phyloP scores from a whole-genome alignment of 2,888 invertebrate species.

The Orthosia incerta region DNA sequence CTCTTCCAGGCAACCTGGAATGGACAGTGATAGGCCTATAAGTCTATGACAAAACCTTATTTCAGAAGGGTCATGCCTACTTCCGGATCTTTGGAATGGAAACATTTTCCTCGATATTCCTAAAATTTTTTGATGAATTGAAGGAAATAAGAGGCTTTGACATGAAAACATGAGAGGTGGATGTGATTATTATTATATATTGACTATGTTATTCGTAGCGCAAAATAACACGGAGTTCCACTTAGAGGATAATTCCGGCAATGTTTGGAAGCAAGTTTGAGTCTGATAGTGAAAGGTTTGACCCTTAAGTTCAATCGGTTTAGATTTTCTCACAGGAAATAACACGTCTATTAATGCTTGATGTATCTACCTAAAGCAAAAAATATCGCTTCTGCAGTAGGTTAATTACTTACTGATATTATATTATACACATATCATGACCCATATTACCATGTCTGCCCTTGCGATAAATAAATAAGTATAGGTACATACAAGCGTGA shows the following conservation, averaged over 20 bases:
- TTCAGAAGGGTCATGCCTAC: background rate
- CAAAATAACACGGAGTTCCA: slow-evolving; percentile 36
- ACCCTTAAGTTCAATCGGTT: background rate
- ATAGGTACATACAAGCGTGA: background rate
- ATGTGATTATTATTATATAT: slow-evolving; percentile 1
- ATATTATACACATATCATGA: background rate
- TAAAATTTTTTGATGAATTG: background rate
- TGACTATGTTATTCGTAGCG: slow-evolving; percentile 7
- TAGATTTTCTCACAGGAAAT: background rate
- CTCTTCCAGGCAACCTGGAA: too few species aligned
- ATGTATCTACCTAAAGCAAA: too few species aligned
- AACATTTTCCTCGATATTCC: slow-evolving; percentile 1
- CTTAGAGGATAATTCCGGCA: background rate
- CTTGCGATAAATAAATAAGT: background rate
- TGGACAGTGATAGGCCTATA: too few species aligned
- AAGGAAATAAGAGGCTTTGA: slow-evolving; percentile 19
- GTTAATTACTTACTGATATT: background rate
- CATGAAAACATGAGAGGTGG: slow-evolving; percentile 7
- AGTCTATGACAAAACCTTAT: slow-evolving; percentile 15
- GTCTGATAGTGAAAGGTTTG: background rate
- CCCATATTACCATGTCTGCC: background rate
- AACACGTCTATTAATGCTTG: too few species aligned
- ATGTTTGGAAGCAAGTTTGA: background rate
- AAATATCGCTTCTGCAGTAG: background rate
- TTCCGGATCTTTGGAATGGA: slow-evolving; percentile 12